Evolutionary conservation across 2,113 vertebrate genomes (phyloP).

Genomic region (Excalfactoria chinensis): DNA sequence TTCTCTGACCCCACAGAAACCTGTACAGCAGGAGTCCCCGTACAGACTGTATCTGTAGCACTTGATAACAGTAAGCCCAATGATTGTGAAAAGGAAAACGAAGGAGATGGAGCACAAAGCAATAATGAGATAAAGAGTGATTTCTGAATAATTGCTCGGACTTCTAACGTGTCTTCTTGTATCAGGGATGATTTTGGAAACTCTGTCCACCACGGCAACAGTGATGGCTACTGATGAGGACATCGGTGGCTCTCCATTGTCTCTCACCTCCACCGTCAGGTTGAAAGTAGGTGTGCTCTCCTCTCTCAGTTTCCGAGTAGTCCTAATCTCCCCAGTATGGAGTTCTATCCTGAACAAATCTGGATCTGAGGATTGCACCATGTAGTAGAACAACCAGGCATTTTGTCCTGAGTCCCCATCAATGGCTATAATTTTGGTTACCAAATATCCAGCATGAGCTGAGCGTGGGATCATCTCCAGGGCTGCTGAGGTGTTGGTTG

Average conservation of each 20-base stretch:
- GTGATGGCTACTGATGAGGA: constrained; percentile 88
- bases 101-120: constrained; percentile 92
- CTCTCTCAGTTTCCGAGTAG: constrained; percentile 90
- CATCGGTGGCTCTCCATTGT: constrained; percentile 88
- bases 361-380: constrained; percentile 85
- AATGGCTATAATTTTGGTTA: constrained; percentile 91
- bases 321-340: constrained; percentile 93
- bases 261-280: constrained; percentile 86
- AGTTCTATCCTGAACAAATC: constrained; percentile 94
- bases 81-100: constrained; percentile 91
- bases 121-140: constrained; percentile 96
- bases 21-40: constrained; percentile 87
- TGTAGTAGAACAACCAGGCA: constrained; percentile 89
- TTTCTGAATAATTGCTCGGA: constrained; percentile 86
- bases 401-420: constrained; percentile 94
- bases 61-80: constrained; percentile 90
- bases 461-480: constrained; percentile 89
- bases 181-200: constrained; percentile 88
- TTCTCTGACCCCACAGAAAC: constrained; percentile 86
- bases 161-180: constrained; percentile 86
- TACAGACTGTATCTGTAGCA: constrained; percentile 90
- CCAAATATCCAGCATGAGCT: constrained; percentile 86
- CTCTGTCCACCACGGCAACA: constrained; percentile 89
- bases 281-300: constrained; percentile 87
- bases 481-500: constrained; percentile 85